Base-by-base conservation (phyloP, 2,888 invertebrate genomes). In the Calameuta idolon region DNA sequence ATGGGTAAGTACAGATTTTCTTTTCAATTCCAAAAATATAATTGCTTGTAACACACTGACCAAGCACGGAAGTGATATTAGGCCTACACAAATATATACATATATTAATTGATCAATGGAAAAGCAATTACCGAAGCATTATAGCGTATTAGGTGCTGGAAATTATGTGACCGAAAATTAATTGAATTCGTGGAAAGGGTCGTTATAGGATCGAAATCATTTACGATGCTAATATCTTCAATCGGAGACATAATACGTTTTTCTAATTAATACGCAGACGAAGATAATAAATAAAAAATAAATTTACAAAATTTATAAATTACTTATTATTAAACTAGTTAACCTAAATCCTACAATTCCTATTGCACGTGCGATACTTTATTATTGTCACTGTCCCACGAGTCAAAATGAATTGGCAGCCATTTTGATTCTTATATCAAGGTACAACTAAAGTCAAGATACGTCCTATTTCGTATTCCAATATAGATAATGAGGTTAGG, bases 401-500 rank as follows among this genome's bases (percentile, higher is more conserved):
- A 4, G 30, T 30, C 11, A 69, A 75, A 55, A 9, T 55, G 9
- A 55, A 55, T 15, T 9, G 23, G 23, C 71, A 37, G 40, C 15
- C 12, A 23, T 76, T 23, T 73, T 73, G 3, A 34, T 11, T 73
- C 12, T 11, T 33, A 35, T 31, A 35, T 15, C n/a, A 73, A 34
- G 34, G 30, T 34, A 68, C 34, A 69, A 5, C 3, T 55, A 5
- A 55, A 23, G 2, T 55, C 23, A 23, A 55, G 55, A 55, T 55
- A 55, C 23, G 23, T 55, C 0, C 55, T 23, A 55, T 23, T 55
- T 76, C 15, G 69, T 69, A 12, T n/a, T 68, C 55, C 55, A 55
- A 34, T 71, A 31, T 34, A 85, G 87, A 82, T 82, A 79, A 81
- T 81, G 80, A 79, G 79, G 30, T 55, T 85, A 1, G 84, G 84